Conservation (phyloP, 2,113 vertebrate species). For the Myiagra hebetior region DNA sequence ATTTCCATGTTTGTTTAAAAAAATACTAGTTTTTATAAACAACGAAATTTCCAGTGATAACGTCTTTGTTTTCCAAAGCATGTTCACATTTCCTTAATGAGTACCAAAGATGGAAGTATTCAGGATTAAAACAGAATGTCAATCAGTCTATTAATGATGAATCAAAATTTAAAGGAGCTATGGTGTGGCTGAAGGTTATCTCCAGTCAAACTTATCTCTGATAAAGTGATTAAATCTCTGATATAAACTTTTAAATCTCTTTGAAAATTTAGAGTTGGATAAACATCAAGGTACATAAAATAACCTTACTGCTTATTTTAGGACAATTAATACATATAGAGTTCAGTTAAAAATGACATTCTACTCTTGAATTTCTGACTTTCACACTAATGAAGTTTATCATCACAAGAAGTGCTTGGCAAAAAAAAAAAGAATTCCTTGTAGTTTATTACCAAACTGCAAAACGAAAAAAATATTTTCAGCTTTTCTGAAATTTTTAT, state of each 20-base stretch:
- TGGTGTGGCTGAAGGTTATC: not conserved
- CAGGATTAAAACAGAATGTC: not conserved
- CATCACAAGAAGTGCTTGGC: not conserved
- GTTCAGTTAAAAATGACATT: not conserved
- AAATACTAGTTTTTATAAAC: not conserved
- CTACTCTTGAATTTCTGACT: not conserved
- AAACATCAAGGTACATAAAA: not conserved
- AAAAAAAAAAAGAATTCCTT: not conserved
- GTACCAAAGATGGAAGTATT: not conserved
- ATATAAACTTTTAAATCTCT: not conserved
- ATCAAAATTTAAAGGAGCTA: not conserved
- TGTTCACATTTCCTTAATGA: not conserved
- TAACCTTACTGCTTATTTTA: not conserved
- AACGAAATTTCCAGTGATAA: not conserved
- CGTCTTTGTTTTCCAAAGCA: not conserved
- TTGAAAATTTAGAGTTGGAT: not conserved
- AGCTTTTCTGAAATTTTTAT: not conserved
- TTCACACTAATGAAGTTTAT: not conserved
- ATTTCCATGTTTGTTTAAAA: not conserved
- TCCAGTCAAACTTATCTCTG: not conserved
- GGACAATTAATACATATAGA: not conserved
- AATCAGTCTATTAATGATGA: not conserved
- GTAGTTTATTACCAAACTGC: not conserved
- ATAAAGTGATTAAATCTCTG: conserved; percentile 15
- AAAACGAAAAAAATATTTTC: not conserved